Base-by-base conservation (phyloP, 2,113 vertebrate species). In the Rhea americana region DNA sequence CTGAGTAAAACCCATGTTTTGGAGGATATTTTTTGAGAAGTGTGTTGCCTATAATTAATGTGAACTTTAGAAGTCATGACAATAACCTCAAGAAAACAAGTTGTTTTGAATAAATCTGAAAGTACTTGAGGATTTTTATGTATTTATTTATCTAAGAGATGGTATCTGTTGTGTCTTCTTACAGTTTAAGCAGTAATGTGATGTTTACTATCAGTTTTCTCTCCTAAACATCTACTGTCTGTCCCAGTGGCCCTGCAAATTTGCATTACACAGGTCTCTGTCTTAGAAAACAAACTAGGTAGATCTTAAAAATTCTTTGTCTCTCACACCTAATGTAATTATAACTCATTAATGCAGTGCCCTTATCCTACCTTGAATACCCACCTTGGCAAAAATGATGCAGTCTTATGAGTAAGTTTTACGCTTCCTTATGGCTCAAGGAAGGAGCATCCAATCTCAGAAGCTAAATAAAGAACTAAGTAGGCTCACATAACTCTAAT, bases 1-100 rank as follows among this genome's bases (percentile, higher is more conserved):
- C 55, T 78, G 75, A 91, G 68, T 35, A 35, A 35, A 35, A 35
- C 35, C 35, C 35, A 84, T 82, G 35, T 83, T 90, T 86, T 59
- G 56, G 83, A 88, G 56, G 80, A 39, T 70, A 80, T 39, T 82
- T 90, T 87, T 93, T 43, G 24, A 45, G 55, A 90, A 94, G 89
- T 82, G 35, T 65, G 25, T 67, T 75, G 63, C 70, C 51, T 37
- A 26, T 89, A 62, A 68, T 87, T 89, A 86, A 65, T 45, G 17
- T 56, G 53, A 63, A 41, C 62, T 70, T 17, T 30, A 50, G 32
- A 91, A 89, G 48, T 79, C 32, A 20, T 65, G 47, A 50, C 73
- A 81, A 26, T 88, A 77, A 75, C n/a, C 90, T 86, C 5, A 87
- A 51, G 53, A 37, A 32, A 61, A 32, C 15, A 80, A 56, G 16